Evolutionary conservation across 1,140 invertebrate species (phyloP).

Genomic region (Cheumatopsyche charites): DNA sequence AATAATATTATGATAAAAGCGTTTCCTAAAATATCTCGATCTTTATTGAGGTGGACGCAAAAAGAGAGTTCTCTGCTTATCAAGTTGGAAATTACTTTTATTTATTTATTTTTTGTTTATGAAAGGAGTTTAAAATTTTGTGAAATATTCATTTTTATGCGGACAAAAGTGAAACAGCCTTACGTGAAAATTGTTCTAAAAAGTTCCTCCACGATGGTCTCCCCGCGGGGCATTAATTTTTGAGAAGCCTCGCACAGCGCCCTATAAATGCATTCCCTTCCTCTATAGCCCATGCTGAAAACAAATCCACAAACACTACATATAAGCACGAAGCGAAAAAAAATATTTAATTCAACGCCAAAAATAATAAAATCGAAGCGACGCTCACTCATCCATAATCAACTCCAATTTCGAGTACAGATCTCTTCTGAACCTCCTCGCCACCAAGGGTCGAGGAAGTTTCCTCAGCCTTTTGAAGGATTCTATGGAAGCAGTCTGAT

Average conservation of each 20-base stretch:
- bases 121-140: not conserved
- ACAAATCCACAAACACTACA: too few species aligned
- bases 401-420: slow-evolving; percentile 71
- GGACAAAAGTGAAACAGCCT: slow-evolving; percentile 52
- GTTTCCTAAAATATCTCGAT: too few species aligned
- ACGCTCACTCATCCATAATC: slow-evolving; percentile 71
- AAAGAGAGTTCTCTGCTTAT: too few species aligned
- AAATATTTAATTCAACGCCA: too few species aligned
- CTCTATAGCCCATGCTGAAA: slow-evolving; percentile 73
- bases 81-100: too few species aligned
- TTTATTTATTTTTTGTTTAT: not conserved
- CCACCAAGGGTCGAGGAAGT: slow-evolving; percentile 54
- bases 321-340: too few species aligned
- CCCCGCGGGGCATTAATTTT: slow-evolving; percentile 64
- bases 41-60: too few species aligned
- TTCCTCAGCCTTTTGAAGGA: slow-evolving; percentile 52
- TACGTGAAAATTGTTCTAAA: slow-evolving; percentile 73
- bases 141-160: slow-evolving; percentile 4
- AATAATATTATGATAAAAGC: too few species aligned
- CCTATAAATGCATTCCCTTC: slow-evolving; percentile 68
- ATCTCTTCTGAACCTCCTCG: slow-evolving; percentile 63
- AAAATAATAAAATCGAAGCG: not conserved
- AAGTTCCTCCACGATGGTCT: slow-evolving; percentile 73
- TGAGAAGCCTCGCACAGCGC: slow-evolving; percentile 74
- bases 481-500: slow-evolving; percentile 67